Evolutionary conservation across 1,140 invertebrate species (phyloP).

Genomic region (Asbolus verrucosus): DNA sequence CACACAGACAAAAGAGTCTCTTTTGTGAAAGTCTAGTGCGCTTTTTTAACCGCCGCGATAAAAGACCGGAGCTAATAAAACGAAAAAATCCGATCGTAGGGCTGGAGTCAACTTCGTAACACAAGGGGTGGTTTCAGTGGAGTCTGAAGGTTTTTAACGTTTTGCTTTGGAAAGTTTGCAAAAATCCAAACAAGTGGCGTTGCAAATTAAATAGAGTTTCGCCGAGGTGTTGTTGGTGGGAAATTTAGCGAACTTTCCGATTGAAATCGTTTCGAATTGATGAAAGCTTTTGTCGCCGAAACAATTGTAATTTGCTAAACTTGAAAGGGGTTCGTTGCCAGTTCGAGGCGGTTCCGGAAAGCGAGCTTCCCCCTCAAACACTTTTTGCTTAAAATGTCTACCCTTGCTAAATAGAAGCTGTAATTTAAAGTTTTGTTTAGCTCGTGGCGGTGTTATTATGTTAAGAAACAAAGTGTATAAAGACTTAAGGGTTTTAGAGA

Average conservation of each 20-base stretch:
- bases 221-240: background rate
- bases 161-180: background rate
- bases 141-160: background rate
- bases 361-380: too few relatives aligned
- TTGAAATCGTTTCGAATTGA: conserved; percentile 26
- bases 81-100: conserved; percentile 28
- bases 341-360: background rate
- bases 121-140: background rate
- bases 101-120: conserved; percentile 12
- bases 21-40: conserved; percentile 29
- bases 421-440: conserved; percentile 29
- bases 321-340: conserved; percentile 24
- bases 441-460: background rate
- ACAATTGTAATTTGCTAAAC: conserved; percentile 32
- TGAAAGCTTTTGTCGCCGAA: conserved; percentile 23
- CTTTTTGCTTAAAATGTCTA: conserved; percentile 6
- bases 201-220: conserved; percentile 16
- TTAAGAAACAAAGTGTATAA: background rate
- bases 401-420: conserved; percentile 18
- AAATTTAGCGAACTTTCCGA: conserved; percentile 13
- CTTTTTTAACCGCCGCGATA: conserved; percentile 18
- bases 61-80: conserved; percentile 17
- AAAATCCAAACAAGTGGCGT: background rate
- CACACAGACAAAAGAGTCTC: conserved; percentile 21
- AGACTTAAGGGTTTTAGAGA: background rate